Base-by-base conservation (phyloP, 37 sponge, comb jelly and placozoan genomes). In the Spongilla lacustris region DNA sequence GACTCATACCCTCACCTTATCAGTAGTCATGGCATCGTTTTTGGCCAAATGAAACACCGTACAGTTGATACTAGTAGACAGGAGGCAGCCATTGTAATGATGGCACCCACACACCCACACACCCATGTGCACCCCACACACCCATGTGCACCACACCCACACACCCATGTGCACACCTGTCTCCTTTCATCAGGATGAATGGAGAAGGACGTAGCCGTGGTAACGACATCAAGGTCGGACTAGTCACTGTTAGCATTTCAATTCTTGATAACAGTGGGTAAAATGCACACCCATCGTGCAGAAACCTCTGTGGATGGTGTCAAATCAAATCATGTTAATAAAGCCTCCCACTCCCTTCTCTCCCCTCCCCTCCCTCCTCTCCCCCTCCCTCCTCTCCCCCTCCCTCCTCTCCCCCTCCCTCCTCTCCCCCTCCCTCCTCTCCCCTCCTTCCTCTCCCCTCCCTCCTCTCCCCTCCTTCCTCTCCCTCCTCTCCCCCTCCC, bases 281-380 rank as follows among this genome's bases (percentile, higher is more conserved):
- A 50, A 79, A 79, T n/a, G 67, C 32, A 66, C 31, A 28, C 8
- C 80, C 80, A 79, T 79, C 80, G 2, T 41, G 66, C 24, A 79
- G 17, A 30, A 66, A 50, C 37, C 66, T 79, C 80, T 79, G 66
- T 13, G 36, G 41, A 3, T 9, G 8, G 9, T 69, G 28, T n/a
- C n/a, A n/a, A n/a, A n/a, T n/a, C n/a, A n/a, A n/a, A n/a, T n/a
- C n/a, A n/a, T n/a, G n/a, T n/a, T n/a, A n/a, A n/a, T n/a, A n/a
- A n/a, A n/a, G n/a, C n/a, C n/a, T n/a, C n/a, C n/a, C n/a, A n/a
- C n/a, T n/a, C n/a, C n/a, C n/a, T n/a, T n/a, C n/a, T n/a, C n/a
- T n/a, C n/a, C n/a, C n/a, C n/a, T n/a, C 26, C 71, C 6, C 6
- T 29, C 28, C 71, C 29, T 8, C 71, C 29, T 29, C n/a, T n/a